Evolutionary conservation across 2,113 vertebrate genomes (phyloP), one percentile per base, ranked within the genome.

Genomic region (Verasper variegatus): DNA sequence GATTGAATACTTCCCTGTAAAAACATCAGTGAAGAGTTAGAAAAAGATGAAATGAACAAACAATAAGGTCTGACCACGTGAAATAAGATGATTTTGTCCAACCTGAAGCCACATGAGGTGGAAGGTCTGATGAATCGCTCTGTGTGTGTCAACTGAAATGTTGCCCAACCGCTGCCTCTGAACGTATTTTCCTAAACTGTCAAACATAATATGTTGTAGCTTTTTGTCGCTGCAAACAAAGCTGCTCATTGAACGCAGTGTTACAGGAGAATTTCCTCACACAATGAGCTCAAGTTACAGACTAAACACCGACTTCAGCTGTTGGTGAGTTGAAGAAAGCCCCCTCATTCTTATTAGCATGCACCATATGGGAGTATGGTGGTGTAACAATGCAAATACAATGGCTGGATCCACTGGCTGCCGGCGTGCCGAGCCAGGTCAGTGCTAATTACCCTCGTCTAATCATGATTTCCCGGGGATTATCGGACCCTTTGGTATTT

Each of bases 241-340:
- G 70, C 24, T 47, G n/a, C 23, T 66, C 20, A 26, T 35, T 68
- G 68, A 55, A 71, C 13, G 12, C 61, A 47, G n/a, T 3, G 60
- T 62, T n/a, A 21, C 20, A 7, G 40, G 20, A 45, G n/a, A 42
- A 23, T 63, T 45, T 63, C 15, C 60, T 17, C 31, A 61, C 52
- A 70, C 72, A 85, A 62, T 81, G 47, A 83, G 70, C 74, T 85
- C 59, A 65, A 17, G 59, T 77, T 80, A 75, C 83, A 86, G 62
- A 24, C 35, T 10, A 65, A 84, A 77, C 69, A 74, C 11, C 58
- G 42, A 1, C 62, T 54, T 71, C 60, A 80, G 79, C 62, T 73
- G 81, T 68, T 55, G 52, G 59, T 26, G 67, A 68, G 76, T 14
- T 37, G 42, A 49, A 40, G 7, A 27, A 45, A 17, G 20, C 31